Evolutionary conservation across 2,888 invertebrate genomes (phyloP), one percentile per base, ranked within the genome.

Genomic region (Sphecodes monilicornis): DNA sequence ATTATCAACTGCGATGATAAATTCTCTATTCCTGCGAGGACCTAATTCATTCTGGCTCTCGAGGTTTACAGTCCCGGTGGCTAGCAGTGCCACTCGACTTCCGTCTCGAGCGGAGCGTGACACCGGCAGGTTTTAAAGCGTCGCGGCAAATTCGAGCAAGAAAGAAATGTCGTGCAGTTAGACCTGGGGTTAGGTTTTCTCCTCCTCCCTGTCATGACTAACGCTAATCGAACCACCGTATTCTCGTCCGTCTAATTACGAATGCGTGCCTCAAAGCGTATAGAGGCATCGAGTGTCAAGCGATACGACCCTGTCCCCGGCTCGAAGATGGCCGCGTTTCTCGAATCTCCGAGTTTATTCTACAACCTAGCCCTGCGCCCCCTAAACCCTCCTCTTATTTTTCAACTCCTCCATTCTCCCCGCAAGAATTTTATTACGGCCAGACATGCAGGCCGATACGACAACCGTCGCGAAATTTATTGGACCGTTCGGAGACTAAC

Each of bases 1-100:
- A 68, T 86, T 89, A 90, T 92, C 91, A 91, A 92, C 90, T 90
- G 87, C 90, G 83, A 82, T 82, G 87, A 85, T 78, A 80, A 83
- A 86, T 80, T 80, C 68, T 79, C 77, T 77, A 71, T 78, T 78
- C 78, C 73, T 70, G 76, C 82, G 77, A 82, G 86, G 72, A 82
- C 69, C 83, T 89, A 90, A 92, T 92, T 91, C 92, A 92, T 91
- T 89, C 85, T n/a, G 81, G 78, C 64, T 85, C 80, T 86, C 80
- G 76, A 89, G 91, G 87, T 90, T 90, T 91, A 90, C 91, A 92
- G 91, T 91, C 78, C 92, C 89, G 91, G 93, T 90, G 93, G 92
- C 92, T 93, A 93, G 93, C 91, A 92, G 93, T 94, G 92, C 94
- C 94, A 94, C 93, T 94, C 93, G 92, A 93, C 90, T 76, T 66